Evolutionary conservation across 2,888 invertebrate genomes (phyloP).

Genomic region (Lutraria lutraria): DNA sequence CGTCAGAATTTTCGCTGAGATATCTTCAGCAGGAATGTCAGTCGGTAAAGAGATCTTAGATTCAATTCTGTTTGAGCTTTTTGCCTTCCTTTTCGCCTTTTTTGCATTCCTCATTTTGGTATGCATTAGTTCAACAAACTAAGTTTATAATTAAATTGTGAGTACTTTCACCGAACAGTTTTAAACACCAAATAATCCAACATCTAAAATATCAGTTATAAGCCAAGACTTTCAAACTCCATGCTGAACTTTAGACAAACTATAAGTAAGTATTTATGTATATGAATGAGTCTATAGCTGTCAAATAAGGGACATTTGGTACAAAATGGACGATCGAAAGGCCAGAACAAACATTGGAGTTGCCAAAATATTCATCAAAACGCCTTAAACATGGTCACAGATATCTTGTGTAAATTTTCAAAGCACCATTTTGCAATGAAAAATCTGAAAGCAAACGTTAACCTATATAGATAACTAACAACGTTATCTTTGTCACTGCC

Average conservation of each 20-base stretch:
- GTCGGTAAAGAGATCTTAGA: conserved; percentile 51
- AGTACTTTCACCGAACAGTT: neutral
- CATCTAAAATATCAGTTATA: neutral
- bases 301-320: conserved; percentile 6
- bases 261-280: neutral
- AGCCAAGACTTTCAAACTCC: neutral
- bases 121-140: neutral
- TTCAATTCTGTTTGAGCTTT: conserved; percentile 39
- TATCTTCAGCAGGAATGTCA: conserved; percentile 53
- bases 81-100: neutral
- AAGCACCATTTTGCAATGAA: conserved; percentile 51
- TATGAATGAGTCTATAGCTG: neutral
- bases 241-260: neutral
- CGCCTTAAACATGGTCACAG: conserved; percentile 28
- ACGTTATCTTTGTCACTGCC: conserved; percentile 39
- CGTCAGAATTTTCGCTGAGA: conserved; percentile 59
- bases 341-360: conserved; percentile 41
- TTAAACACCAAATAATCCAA: neutral
- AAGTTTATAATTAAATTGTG: neutral
- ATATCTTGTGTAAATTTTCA: conserved; percentile 50
- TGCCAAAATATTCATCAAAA: conserved; percentile 49
- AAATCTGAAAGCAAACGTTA: conserved; percentile 32
- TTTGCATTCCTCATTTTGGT: conserved; percentile 30
- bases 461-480: conserved; percentile 53
- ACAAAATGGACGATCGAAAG: conserved; percentile 26